Evolutionary conservation across 2,888 invertebrate genomes (phyloP), one percentile per base, ranked within the genome.

Genomic region (Temnothorax rugatulus): DNA sequence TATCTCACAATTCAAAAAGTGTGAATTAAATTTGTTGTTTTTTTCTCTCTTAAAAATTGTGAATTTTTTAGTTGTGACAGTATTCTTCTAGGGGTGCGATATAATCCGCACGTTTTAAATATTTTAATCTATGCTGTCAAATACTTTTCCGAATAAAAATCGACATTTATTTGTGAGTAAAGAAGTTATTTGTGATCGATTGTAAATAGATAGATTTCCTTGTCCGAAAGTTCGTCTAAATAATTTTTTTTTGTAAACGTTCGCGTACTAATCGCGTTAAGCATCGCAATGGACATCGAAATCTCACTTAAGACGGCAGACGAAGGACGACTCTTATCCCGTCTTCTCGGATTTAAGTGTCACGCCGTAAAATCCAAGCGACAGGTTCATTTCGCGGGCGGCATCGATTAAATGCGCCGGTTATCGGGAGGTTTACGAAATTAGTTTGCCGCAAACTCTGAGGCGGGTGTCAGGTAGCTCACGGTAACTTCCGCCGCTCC

Each of bases 281-380:
- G 15, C 11, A 38, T 7, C 5, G 41, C 21, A 64, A 44, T 44
- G 29, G 47, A 29, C 25, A 41, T 66, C 15, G 21, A 41, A 66
- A 44, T 68, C 29, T 29, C 25, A 25, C 44, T 7, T 9, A 9
- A 69, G 29, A 69, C 29, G 50, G 68, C 18, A 41, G 4, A 0
- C 2, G 41, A 41, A 11, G 71, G 64, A 79, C 54, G 9, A 4
- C 11, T 71, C 83, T 88, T 84, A 82, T 84, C 75, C 69, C 11
- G n/a, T 21, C 21, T 25, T 11, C 18, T n/a, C 21, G 25, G 54
- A 81, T 86, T 87, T 84, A 82, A 63, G 50, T 47, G 74, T 79
- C 83, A 77, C 74, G 38, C 38, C 74, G 63, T 83, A 85, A 79
- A 74, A 83, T 47, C 52, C 59, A 34, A 50, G 44, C 52, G 29